Conservation (phyloP, 2,797 vertebrate species). For the Gadopsis marmoratus region DNA sequence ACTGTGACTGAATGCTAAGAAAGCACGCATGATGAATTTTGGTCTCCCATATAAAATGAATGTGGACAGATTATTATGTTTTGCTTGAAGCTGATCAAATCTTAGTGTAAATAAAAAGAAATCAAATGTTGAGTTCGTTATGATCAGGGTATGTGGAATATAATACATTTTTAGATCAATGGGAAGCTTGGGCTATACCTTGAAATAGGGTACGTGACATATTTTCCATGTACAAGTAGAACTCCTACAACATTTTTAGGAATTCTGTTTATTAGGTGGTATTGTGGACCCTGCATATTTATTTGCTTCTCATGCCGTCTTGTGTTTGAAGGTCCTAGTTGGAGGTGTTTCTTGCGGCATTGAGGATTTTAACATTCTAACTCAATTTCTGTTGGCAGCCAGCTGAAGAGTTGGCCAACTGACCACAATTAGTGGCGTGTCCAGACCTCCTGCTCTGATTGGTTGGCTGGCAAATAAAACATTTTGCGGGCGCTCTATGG, state of each 20-base stretch:
- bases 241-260: background rate
- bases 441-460: conserved; percentile 62
- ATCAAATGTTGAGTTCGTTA: background rate
- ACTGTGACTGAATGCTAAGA: conserved; percentile 61
- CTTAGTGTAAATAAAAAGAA: conserved; percentile 18
- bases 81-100: conserved; percentile 10
- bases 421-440: conserved; percentile 55
- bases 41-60: conserved; percentile 24
- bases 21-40: conserved; percentile 53
- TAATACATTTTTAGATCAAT: conserved; percentile 17
- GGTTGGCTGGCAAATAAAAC: conserved; percentile 62
- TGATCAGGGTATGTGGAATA: conserved; percentile 6
- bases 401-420: conserved; percentile 55
- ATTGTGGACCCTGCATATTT: background rate
- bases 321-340: conserved; percentile 31
- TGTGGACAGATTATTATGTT: conserved; percentile 25
- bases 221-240: background rate
- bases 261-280: background rate
- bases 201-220: background rate
- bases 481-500: conserved; percentile 42
- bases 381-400: conserved; percentile 55
- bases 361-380: conserved; percentile 42
- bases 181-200: background rate
- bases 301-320: conserved; percentile 22
- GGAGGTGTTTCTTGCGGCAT: conserved; percentile 17